These are phyloP conservation scores for Macrobrachium nipponense DNA, from an alignment of 1,140 invertebrate species.

Conservation along the genomic window DNA sequence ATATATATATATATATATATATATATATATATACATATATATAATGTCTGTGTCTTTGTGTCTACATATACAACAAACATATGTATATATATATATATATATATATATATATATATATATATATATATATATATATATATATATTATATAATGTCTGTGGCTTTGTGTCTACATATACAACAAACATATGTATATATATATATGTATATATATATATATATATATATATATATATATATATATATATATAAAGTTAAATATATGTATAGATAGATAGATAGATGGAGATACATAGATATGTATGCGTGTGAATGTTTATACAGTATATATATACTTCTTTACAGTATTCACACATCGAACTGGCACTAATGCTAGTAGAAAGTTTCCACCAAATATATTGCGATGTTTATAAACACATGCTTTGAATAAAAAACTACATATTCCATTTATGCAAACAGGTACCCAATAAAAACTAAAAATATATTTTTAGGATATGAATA, in stretches of 20 bases:
- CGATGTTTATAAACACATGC: too few species aligned
- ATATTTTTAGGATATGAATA: too few species aligned
- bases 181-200: constrained; percentile 2
- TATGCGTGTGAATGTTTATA: not conserved
- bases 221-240: not conserved
- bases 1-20: not conserved
- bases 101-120: not conserved
- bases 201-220: not conserved
- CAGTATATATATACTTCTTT: not conserved
- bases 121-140: not conserved
- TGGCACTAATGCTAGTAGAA: too few species aligned
- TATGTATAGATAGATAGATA: constrained; percentile 5
- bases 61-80: too few species aligned
- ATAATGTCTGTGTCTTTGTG: not conserved
- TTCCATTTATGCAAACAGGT: too few species aligned
- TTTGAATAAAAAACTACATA: too few species aligned
- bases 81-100: not conserved
- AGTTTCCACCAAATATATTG: too few species aligned
- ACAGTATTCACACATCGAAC: not conserved
- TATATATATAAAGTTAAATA: not conserved
- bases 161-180: too few species aligned
- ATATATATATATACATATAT: not conserved
- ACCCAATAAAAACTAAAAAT: too few species aligned
- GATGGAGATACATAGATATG: not conserved
- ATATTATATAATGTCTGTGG: too few species aligned